These are phyloP conservation scores for Porites rus DNA, from an alignment of 92 coral and sea anemone species.

Conservation along the genomic window DNA sequence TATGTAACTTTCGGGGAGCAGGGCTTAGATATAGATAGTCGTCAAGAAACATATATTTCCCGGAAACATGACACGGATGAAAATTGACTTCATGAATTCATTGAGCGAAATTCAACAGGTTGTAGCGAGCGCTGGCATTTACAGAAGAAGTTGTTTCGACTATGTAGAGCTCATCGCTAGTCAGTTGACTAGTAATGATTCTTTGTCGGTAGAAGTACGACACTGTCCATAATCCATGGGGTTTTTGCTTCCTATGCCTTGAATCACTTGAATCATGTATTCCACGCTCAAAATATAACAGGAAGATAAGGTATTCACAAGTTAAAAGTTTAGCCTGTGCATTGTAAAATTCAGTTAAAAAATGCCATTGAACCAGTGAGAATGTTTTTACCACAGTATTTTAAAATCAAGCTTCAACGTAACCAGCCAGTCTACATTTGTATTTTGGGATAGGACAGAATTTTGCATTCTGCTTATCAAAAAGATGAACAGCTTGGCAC, in stretches of 20 bases:
- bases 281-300: background rate
- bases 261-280: background rate
- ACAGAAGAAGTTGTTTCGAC: background rate
- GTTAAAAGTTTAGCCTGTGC: background rate
- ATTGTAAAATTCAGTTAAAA: no score
- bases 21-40: background rate
- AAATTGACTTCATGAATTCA: constrained; percentile 3
- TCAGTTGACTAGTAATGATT: background rate
- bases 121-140: constrained; percentile 1
- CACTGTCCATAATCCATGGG: background rate
- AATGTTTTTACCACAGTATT: no score
- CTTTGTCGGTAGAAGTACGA: background rate
- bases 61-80: constrained; percentile 19
- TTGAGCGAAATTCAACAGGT: constrained; percentile 53
- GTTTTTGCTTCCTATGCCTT: background rate
- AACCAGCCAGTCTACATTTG: no score
- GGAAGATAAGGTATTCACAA: background rate
- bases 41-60: background rate
- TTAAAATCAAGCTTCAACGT: no score
- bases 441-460: no score
- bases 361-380: no score
- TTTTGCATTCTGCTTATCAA: no score
- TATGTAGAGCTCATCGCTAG: background rate
- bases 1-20: background rate
- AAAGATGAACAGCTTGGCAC: no score